Evolutionary conservation across 2,797 vertebrate genomes (phyloP).

Genomic region (Limnodromus scolopaceus): DNA sequence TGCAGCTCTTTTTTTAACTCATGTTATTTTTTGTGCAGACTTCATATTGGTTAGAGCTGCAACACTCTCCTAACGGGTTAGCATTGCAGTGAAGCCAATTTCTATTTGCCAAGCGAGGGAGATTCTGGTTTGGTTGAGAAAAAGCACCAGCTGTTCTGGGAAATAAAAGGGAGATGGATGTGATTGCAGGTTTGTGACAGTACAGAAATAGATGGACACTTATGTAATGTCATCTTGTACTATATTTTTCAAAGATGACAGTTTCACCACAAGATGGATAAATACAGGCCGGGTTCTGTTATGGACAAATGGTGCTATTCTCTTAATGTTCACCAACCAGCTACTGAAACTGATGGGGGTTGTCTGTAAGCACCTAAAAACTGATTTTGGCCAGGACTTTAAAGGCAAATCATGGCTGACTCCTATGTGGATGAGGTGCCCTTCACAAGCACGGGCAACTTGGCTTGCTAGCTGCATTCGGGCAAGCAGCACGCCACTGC

Average conservation of each 20-base stretch:
- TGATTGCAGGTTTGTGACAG: neutral
- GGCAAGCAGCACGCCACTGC: neutral
- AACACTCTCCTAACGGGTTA: neutral
- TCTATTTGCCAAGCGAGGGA: neutral
- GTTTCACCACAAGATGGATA: neutral
- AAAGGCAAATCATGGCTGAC: neutral
- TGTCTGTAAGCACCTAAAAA: neutral
- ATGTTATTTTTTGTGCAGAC: neutral
- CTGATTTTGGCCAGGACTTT: neutral
- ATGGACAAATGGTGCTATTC: neutral
- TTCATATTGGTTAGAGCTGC: neutral
- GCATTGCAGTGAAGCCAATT: neutral
- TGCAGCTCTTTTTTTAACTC: neutral
- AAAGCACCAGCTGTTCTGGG: neutral
- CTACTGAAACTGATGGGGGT: neutral
- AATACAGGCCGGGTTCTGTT: neutral
- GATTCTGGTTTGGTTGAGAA: neutral
- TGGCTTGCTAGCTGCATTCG: neutral
- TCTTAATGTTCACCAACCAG: neutral
- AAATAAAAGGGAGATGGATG: neutral
- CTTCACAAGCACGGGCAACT: fast-evolving
- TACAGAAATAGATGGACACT: neutral
- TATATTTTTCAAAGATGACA: neutral
- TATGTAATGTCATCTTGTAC: neutral
- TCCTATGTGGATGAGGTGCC: neutral